Evolutionary conservation across 2,113 vertebrate genomes (phyloP).

Genomic region (Anas platyrhynchos): DNA sequence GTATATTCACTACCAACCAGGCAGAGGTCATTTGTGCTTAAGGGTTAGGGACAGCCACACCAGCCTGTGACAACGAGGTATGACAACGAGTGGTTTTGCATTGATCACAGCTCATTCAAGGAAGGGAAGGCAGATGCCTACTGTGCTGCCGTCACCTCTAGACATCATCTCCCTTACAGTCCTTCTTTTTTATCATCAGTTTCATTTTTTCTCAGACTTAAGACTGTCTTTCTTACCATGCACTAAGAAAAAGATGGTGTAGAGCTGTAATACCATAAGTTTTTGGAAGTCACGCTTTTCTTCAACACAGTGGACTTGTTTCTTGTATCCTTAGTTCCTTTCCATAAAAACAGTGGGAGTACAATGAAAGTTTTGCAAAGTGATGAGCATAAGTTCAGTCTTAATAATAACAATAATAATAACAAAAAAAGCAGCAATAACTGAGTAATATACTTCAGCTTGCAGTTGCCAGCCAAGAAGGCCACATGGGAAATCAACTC

Average conservation of each 20-base stretch:
- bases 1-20: background rate
- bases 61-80: background rate
- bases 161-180: background rate
- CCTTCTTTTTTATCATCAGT: background rate
- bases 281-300: background rate
- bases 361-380: background rate
- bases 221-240: background rate
- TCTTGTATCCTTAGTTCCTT: background rate
- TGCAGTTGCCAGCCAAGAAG: background rate
- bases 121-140: background rate
- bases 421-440: background rate
- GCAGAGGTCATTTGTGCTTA: background rate
- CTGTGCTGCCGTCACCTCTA: background rate
- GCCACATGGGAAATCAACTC: background rate
- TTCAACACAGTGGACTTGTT: background rate
- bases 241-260: background rate
- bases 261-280: background rate
- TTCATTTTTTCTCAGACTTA: background rate
- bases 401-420: background rate
- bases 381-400: background rate
- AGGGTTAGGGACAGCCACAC: background rate
- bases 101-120: accelerated
- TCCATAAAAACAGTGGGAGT: background rate
- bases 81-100: background rate
- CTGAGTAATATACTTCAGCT: background rate